phyloP scores from a whole-genome alignment of 2,113 vertebrate species.

The Rallus limicola region DNA sequence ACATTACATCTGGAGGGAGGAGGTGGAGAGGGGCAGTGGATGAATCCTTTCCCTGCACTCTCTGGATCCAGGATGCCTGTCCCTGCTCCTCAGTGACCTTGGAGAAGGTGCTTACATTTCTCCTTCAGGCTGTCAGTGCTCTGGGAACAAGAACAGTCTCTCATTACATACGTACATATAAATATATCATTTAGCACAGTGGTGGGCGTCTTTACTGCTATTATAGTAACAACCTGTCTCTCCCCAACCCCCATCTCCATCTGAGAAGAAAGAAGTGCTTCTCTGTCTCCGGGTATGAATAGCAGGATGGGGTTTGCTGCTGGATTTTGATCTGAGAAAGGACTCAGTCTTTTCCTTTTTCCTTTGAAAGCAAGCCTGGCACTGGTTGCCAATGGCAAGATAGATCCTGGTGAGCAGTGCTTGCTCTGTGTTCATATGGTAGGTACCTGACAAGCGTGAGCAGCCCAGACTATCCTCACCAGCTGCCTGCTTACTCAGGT shows the following conservation, averaged over 20 bases:
- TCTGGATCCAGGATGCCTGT: not conserved
- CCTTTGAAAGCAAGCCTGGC: not conserved
- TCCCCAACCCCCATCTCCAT: not conserved
- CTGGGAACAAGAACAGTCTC: not conserved
- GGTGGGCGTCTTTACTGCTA: conserved; percentile 19
- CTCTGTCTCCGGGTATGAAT: not conserved
- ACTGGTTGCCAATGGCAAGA: not conserved
- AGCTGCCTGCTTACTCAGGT: not conserved
- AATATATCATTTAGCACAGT: conserved; percentile 29
- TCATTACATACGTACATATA: not conserved
- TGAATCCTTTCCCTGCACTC: not conserved
- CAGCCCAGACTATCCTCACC: not conserved
- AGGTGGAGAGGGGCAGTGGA: not conserved
- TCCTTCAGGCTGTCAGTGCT: conserved; percentile 1
- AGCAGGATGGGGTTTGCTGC: not conserved
- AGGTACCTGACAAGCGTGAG: not conserved
- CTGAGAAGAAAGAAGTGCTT: not conserved
- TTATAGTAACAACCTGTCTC: conserved; percentile 39
- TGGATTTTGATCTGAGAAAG: not conserved
- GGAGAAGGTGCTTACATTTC: not conserved
- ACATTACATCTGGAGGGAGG: not conserved
- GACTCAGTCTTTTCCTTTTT: not conserved
- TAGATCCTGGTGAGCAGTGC: not conserved
- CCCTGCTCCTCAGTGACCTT: conserved; percentile 17
- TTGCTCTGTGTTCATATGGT: not conserved